Percentiles rank a stretch among this genome's conserved stretches.
Evolutionary conservation across 2,797 vertebrate genomes (phyloP).

Genomic region (Lophura swinhoii): DNA sequence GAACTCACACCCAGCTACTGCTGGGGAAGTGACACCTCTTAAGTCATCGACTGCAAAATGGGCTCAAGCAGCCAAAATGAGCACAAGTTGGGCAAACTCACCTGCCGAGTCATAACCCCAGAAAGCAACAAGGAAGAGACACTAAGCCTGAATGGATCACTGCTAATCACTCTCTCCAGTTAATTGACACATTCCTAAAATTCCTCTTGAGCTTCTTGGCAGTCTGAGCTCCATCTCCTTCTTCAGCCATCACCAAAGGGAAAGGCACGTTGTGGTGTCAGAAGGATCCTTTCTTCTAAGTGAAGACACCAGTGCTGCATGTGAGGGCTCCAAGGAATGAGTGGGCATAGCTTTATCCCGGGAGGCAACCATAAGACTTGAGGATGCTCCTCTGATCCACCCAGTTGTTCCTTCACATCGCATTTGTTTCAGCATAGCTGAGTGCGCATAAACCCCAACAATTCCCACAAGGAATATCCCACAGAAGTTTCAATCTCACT

Average conservation of each 20-base stretch:
- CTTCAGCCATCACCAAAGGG: background rate
- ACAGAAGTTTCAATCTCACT: background rate
- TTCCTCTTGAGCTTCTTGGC: conserved; percentile 4
- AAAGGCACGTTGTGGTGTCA: background rate
- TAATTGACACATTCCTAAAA: conserved; percentile 56
- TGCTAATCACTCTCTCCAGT: background rate
- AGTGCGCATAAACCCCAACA: background rate
- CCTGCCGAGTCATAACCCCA: background rate
- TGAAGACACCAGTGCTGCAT: background rate
- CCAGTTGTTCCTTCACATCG: background rate
- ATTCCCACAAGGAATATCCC: background rate
- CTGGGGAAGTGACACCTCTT: conserved; percentile 26
- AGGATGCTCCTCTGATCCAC: background rate
- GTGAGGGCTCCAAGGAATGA: background rate
- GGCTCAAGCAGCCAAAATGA: background rate
- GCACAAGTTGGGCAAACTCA: conserved; percentile 18
- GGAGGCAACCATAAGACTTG: background rate
- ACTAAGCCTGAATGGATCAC: background rate
- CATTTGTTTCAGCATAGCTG: background rate
- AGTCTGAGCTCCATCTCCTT: background rate
- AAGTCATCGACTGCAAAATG: background rate
- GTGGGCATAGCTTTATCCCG: background rate
- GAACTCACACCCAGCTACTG: conserved; percentile 8
- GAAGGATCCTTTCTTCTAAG: background rate
- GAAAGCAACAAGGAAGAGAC: conserved; percentile 14